Conservation (phyloP, 1,140 invertebrate species). For the Lordiphosa stackelbergi region DNA sequence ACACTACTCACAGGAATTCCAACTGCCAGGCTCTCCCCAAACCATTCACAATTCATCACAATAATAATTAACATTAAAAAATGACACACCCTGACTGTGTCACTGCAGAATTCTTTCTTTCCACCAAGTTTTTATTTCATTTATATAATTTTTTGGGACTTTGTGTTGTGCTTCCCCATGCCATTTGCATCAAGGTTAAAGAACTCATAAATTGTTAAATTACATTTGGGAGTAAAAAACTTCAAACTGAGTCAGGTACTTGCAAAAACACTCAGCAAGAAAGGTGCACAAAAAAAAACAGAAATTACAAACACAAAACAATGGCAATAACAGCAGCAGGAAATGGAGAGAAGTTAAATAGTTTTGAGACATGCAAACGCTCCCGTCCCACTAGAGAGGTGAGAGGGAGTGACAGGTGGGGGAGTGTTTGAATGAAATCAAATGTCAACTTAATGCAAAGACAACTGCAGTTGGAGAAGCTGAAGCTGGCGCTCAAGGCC, state of each 20-base stretch:
- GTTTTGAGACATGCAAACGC: conserved; percentile 49
- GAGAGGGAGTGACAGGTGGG: not conserved
- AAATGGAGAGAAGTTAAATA: conserved; percentile 43
- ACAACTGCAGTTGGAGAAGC: conserved; percentile 49
- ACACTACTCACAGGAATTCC: too few species aligned
- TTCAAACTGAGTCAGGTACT: conserved; percentile 1
- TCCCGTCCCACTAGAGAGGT: conserved; percentile 19
- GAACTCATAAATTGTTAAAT: conserved; percentile 42
- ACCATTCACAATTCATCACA: conserved; percentile 34
- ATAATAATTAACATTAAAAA: conserved; percentile 65
- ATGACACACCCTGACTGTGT: conserved; percentile 5
- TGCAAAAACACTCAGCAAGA: not conserved
- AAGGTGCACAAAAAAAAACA: not conserved
- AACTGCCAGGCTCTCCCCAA: not conserved
- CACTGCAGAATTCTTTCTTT: conserved; percentile 4
- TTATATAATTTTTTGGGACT: conserved; percentile 1
- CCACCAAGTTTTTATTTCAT: not conserved
- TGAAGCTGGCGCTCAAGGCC: conserved; percentile 39
- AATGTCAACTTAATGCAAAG: conserved; percentile 53
- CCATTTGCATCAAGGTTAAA: conserved; percentile 42
- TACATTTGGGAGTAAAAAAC: conserved; percentile 24
- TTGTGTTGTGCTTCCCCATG: conserved; percentile 13
- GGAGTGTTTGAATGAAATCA: conserved; percentile 23
- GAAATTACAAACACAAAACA: conserved; percentile 30
- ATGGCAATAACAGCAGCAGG: conserved; percentile 28